Evolutionary conservation across 92 coral and sea anemone genomes (phyloP), one percentile per base, ranked within the genome.

Genomic region (Siderastrea radians): DNA sequence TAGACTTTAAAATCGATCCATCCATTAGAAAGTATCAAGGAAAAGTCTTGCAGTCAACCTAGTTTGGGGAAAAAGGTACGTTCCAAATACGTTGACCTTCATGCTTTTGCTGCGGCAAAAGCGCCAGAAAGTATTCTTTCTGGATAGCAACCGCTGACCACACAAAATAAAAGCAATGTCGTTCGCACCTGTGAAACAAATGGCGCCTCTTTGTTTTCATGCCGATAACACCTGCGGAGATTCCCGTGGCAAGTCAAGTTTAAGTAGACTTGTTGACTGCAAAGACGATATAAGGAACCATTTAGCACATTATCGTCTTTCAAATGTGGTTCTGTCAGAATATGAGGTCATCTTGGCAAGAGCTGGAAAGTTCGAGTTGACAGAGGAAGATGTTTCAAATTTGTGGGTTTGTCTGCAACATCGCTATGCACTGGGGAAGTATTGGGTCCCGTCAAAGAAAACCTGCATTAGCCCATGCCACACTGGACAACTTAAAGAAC

Each of bases 311-410:
- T 66, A 66, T 19, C 71, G n/a, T 38, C 71, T 66, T 1, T 66
- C 71, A 66, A 66, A 26, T 26, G 43, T 8, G 71, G n/a, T 8
- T 26, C 47, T 66, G 6, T 16, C 47, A 43, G 71, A 66, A 43
- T 66, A 66, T 66, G 71, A 26, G 71, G 9, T 66, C 16, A 61
- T 61, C 16, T 61, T 61, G 14, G 66, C 66, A 17, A 61, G 66
- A 17, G 16, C 66, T 3, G 66, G 66, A 61, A 15, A 11, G 43
- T 66, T 66, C n/a, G 71, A 66, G 13, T 66, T 9, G 71, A 66
- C 13, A 66, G 13, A 66, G 13, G 71, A 66, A 66, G 71, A 66
- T 66, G 71, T 66, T 4, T 66, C 71, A 66, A 66, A 66, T 66
- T 66, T 5, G 45, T 66, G 71, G 71, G 43, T 66, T 66, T 66